Evolutionary conservation across 1,140 invertebrate species (phyloP).

Genomic region (Globodera ellingtonae): DNA sequence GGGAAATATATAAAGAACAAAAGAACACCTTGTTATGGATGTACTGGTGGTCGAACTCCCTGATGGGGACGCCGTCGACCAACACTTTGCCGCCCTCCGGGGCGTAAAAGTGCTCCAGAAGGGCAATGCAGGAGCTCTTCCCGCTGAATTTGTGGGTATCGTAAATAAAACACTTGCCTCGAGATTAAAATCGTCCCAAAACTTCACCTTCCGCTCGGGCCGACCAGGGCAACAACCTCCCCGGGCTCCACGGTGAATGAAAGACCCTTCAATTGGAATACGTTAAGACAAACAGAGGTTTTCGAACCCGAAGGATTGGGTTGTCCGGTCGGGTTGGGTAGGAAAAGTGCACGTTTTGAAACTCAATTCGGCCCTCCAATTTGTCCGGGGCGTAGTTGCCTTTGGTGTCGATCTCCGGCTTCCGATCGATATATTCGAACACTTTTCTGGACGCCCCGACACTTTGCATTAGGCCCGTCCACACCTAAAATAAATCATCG

Average conservation of each 20-base stretch:
- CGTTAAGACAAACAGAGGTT: neutral
- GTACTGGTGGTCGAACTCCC: conserved; percentile 64
- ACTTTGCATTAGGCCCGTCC: conserved; percentile 67
- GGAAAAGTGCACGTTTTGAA: conserved; percentile 67
- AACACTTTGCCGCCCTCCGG: conserved; percentile 61
- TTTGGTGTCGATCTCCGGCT: conserved; percentile 61
- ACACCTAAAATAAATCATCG: conserved; percentile 51
- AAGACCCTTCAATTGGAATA: conserved; percentile 59
- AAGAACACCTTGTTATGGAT: conserved; percentile 60
- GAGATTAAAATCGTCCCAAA: neutral
- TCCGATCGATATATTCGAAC: conserved; percentile 67
- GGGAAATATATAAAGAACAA: neutral
- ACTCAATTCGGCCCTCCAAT: conserved; percentile 65
- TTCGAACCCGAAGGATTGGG: conserved; percentile 73
- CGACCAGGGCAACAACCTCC: conserved; percentile 67
- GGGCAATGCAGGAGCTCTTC: conserved; percentile 67
- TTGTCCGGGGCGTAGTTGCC: conserved; percentile 35
- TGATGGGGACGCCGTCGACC: conserved; percentile 65
- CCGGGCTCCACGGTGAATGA: conserved; percentile 66
- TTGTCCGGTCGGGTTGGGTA: conserved; percentile 68
- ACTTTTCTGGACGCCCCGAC: conserved; percentile 67
- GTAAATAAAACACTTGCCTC: neutral
- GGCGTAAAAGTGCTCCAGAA: conserved; percentile 67
- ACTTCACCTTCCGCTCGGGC: conserved; percentile 62
- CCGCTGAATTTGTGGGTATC: conserved; percentile 52